These are phyloP conservation scores for Drosophila histrio DNA, from an alignment of 2,888 invertebrate genomes.

Conservation along the genomic window DNA sequence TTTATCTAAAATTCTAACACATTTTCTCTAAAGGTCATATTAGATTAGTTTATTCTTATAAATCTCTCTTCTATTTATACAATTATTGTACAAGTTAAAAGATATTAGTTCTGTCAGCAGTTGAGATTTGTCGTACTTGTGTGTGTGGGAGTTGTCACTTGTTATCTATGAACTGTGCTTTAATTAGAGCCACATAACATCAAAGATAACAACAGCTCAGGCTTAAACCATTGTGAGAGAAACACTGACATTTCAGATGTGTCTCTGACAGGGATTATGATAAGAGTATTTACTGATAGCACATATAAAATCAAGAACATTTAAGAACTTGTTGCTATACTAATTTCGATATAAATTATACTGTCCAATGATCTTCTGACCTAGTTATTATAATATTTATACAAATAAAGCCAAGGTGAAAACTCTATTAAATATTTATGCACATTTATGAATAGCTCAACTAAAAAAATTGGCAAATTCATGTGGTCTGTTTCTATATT, in stretches of 20 bases:
- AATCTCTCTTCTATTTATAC: neutral
- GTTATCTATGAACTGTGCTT: conserved; percentile 30
- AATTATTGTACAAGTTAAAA: neutral
- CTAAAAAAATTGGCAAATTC: conserved; percentile 24
- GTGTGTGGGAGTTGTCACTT: neutral
- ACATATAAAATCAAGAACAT: neutral
- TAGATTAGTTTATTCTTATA: neutral
- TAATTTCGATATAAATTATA: neutral
- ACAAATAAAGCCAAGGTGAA: conserved; percentile 2
- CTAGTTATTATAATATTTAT: conserved; percentile 19
- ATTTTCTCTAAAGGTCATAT: neutral
- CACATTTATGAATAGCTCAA: conserved; percentile 21
- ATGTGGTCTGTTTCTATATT: neutral
- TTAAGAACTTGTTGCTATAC: conserved; percentile 1
- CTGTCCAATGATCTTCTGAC: conserved; percentile 17
- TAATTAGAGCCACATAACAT: conserved; percentile 25
- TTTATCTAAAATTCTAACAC: neutral
- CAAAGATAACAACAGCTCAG: conserved; percentile 29
- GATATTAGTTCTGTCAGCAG: neutral
- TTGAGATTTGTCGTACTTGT: conserved; percentile 2
- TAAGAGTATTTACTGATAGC: conserved; percentile 25
- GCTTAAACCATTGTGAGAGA: conserved; percentile 20
- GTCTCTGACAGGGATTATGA: conserved; percentile 37
- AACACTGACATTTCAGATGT: conserved; percentile 32
- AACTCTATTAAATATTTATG: conserved; percentile 23